Percentiles rank a stretch among this genome's conserved stretches.
phyloP scores from a whole-genome alignment of 2,113 vertebrate genomes.

The Glaucidium brasilianum region DNA sequence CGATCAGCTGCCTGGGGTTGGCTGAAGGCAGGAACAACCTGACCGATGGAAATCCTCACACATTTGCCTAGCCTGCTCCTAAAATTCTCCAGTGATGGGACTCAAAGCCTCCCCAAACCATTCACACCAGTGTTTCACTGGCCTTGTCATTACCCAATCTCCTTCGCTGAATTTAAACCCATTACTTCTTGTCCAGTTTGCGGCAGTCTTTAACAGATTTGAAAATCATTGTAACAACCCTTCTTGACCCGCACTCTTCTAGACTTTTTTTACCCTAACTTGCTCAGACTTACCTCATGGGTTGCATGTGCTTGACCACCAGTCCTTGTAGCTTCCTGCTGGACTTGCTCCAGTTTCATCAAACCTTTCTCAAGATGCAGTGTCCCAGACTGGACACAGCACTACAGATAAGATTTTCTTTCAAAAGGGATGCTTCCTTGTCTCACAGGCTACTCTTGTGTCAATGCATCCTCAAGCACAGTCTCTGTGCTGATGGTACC shows the following conservation, averaged over 20 bases:
- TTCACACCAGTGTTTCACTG: background rate
- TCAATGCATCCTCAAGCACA: background rate
- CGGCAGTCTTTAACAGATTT: background rate
- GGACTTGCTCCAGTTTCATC: background rate
- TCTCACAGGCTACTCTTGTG: background rate
- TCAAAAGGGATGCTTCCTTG: background rate
- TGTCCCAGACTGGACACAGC: background rate
- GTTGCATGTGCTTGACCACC: background rate
- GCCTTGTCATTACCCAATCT: background rate
- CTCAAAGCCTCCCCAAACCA: background rate
- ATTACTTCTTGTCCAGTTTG: background rate
- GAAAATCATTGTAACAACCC: background rate
- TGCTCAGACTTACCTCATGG: background rate
- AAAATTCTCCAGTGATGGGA: background rate
- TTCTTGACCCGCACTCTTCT: background rate
- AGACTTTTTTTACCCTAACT: background rate
- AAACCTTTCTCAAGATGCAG: background rate
- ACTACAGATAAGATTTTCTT: background rate
- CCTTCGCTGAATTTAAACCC: background rate
- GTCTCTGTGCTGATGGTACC: background rate
- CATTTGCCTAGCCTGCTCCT: background rate
- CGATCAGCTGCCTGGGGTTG: background rate
- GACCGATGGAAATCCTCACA: background rate
- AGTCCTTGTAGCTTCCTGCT: background rate
- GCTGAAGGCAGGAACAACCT: background rate